Base-by-base conservation (phyloP, 2,888 invertebrate species). In the Phyllotreta cruciferae region DNA sequence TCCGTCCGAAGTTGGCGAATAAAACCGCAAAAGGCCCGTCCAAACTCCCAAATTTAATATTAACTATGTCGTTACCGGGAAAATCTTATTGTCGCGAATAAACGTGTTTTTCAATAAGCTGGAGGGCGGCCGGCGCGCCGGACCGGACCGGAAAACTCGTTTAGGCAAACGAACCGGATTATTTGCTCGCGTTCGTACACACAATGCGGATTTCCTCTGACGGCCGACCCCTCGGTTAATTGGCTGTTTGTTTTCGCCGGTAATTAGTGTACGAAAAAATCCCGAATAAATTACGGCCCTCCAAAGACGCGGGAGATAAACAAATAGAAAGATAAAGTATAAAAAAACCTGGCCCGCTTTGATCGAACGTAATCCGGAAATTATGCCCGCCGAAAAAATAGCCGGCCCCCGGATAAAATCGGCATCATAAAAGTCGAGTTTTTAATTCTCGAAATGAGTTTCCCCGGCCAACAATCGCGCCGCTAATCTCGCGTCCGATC, bases 1-100 rank as follows among this genome's bases (percentile, higher is more conserved):
- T 60, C 36, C 36, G 58, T 47, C 52, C 37, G 39, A 60, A 52
- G 14, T 60, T 60, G 36, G 44, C 2, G 24, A 41, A 58, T 49
- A 58, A 49, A 58, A 58, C 49, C 58, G 52, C 58, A 60, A 60
- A 52, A 60, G 58, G 47, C 44, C 37, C 42, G 52, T 24, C 58
- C 41, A 57, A 63, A 57, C 47, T 63, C 49, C 54, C 24, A 58
- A 63, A 63, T 63, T 63, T 63, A 58, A 58, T 58, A 58, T 63
- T 13, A 63, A 57, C 49, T 58, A 42, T 54, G 42, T 24, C 36
- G 58, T 35, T 52, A 58, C 50, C 47, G 10, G 24, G 58, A 13
- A 60, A 60, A 60, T 60, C 58, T 60, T 60, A 60, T 60, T 52
- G 58, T 60, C 44, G 50, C 14, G 52, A 42, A 54, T 54, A 24